A percentile compares a stretch with the other conserved stretches of the same genome.
Evolutionary conservation across 2,113 vertebrate genomes (phyloP).

Genomic region (Lamprotornis superbus): DNA sequence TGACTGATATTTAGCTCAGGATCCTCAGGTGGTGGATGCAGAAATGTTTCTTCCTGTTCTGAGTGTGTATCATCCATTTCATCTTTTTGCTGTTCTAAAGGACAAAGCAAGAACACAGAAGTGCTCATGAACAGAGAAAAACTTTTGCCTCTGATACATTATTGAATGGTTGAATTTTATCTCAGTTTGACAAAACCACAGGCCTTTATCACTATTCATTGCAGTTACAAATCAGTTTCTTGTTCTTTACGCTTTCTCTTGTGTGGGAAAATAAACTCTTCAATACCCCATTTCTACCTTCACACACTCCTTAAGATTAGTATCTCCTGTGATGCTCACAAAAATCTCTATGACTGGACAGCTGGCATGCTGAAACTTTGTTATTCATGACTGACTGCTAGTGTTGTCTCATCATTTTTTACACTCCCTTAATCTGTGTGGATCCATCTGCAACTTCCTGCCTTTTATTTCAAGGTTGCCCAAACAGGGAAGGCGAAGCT

Average conservation of each 20-base stretch:
- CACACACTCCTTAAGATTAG: background rate
- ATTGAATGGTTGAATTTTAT: background rate
- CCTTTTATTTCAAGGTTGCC: background rate
- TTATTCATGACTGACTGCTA: background rate
- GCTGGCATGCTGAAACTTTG: background rate
- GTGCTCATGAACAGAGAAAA: background rate
- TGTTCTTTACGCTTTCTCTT: background rate
- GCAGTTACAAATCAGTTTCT: background rate
- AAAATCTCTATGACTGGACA: background rate
- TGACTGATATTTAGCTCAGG: slow-evolving; percentile 69
- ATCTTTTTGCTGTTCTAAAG: slow-evolving; percentile 76
- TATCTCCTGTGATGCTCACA: background rate
- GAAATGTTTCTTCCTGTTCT: background rate
- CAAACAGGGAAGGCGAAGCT: background rate
- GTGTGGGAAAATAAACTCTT: background rate
- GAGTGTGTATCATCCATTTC: slow-evolving; percentile 40
- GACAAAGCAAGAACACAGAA: background rate
- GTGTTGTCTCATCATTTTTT: background rate
- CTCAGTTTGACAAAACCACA: background rate
- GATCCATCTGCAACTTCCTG: background rate
- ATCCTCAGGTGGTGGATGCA: background rate
- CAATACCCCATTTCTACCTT: background rate
- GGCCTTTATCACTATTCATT: background rate
- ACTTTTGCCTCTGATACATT: background rate
- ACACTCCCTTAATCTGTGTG: background rate